Evolutionary conservation across 92 coral and sea anemone genomes (phyloP).

Genomic region (Phenganax subtilis): DNA sequence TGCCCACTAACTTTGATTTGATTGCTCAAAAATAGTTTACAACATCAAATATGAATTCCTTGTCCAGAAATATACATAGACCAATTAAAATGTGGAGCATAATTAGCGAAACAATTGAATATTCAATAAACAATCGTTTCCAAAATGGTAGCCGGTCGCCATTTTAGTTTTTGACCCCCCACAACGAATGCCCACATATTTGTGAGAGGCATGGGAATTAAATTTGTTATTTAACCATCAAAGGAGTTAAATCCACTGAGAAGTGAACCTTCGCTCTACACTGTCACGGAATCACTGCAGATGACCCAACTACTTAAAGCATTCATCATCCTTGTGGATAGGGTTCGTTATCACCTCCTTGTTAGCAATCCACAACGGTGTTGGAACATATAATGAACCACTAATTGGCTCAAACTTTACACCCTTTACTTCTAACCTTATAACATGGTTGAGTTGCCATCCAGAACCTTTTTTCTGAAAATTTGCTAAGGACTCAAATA

Average conservation of each 20-base stretch:
- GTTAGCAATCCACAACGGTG: too few species aligned
- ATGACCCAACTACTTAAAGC: constrained; percentile 16
- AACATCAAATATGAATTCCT: not conserved
- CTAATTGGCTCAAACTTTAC: too few species aligned
- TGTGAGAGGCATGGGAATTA: too few species aligned
- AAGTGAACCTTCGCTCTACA: constrained; percentile 14
- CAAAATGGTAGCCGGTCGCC: constrained; percentile 8
- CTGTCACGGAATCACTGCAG: constrained; percentile 18
- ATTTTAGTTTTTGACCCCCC: constrained; percentile 17
- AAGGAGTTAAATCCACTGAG: constrained; percentile 21
- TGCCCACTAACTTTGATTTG: constrained; percentile 12
- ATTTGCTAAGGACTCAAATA: too few species aligned
- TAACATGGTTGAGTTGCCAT: too few species aligned
- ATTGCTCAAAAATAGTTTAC: not conserved
- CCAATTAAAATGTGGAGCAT: not conserved
- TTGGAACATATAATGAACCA: too few species aligned
- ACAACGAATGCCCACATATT: not conserved
- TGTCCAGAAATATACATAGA: constrained; percentile 7
- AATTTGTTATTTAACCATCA: not conserved
- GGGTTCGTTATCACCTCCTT: too few species aligned
- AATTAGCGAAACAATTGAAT: constrained; percentile 4
- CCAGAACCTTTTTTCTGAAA: too few species aligned
- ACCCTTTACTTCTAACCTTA: too few species aligned
- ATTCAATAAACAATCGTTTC: constrained; percentile 15
- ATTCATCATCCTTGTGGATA: too few species aligned